Evolutionary conservation across 1,140 invertebrate species (phyloP), one percentile per base, ranked within the genome.

Genomic region (Papilio polyxenes): DNA sequence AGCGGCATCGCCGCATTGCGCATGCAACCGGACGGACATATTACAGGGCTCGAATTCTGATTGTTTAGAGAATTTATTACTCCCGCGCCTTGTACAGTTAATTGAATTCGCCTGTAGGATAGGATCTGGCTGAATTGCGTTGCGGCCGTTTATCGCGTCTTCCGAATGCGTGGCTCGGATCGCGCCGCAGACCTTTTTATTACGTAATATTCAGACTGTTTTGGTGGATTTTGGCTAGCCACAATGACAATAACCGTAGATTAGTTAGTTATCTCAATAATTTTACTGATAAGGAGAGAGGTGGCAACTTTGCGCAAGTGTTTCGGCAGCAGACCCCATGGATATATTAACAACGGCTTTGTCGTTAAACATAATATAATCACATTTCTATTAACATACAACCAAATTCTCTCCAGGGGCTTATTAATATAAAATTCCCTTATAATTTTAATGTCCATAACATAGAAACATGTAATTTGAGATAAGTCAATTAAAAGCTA

Each of bases 41-140:
- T 94, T 92, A 92, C 90, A 91, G 89, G 90, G 85, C 92, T 93
- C 92, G 92, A 94, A 93, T 94, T 94, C 92, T 94, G 92, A 94
- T 94, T 94, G 92, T 94, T 94, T 94, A 93, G 92, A 94, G 91
- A 92, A 94, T 94, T 94, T 94, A 94, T 94, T 92, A 92, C 92
- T 90, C 92, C 83, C 85, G 91, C 89, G 92, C 91, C 92, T 91
- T 94, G 92, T 94, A 93, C 91, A 91, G 92, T 94, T 94, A 94
- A 94, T 94, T 94, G 92, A 93, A 94, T 93, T 92, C 91, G 92
- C 89, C 90, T 90, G 91, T 91, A 91, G 92, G 90, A 92, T 91
- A 93, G 91, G 90, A 91, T 86, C 87, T 82, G 87, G 85, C 87
- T 88, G 89, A 89, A 89, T 92, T 92, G 90, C 85, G 88, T 86